Evolutionary conservation across 2,888 invertebrate species (phyloP), one percentile per base, ranked within the genome.

Genomic region (Rhingia campestris): DNA sequence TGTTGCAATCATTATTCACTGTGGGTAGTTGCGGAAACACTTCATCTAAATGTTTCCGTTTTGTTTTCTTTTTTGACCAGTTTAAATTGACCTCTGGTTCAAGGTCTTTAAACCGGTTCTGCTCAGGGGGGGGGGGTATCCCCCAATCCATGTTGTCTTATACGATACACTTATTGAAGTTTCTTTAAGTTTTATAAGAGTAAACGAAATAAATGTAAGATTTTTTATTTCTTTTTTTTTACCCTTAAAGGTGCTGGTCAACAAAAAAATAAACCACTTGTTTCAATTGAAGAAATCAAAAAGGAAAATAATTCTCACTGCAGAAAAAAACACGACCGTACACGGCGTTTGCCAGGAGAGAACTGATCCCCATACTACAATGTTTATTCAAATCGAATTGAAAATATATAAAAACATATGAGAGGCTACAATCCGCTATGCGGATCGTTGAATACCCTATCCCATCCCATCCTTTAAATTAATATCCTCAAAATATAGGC

Each of bases 71-170:
- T n/a, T 64, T 64, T 6, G n/a, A 30, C 4, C 14, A 22, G 66
- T 37, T 22, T 22, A 22, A 22, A 22, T 22, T 22, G 1, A 22
- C 22, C 22, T 22, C 22, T 22, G 22, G 22, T 22, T 22, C 22
- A 22, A 22, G 22, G 22, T 22, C 41, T 12, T 33, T 53, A 66
- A 66, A 53, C 66, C 54, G 43, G 33, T 66, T 54, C 6, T 66
- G 53, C 32, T 30, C 6, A 14, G 30, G 30, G 54, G 43, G 53
- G 41, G 10, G 41, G 53, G 22, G 22, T 22, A 22, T 22, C 14
- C 53, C 43, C 41, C 14, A 37, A 7, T 37, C 54, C 54, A 56
- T 35, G 30, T 32, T 41, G 10, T 41, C 41, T 41, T 41, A 10
- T 5, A 10, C 41, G 41, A 41, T 41, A 5, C 10, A 41, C 10